These are phyloP conservation scores for Drosophila malerkotliana DNA, from an alignment of 1,140 invertebrate genomes.

Conservation along the genomic window DNA sequence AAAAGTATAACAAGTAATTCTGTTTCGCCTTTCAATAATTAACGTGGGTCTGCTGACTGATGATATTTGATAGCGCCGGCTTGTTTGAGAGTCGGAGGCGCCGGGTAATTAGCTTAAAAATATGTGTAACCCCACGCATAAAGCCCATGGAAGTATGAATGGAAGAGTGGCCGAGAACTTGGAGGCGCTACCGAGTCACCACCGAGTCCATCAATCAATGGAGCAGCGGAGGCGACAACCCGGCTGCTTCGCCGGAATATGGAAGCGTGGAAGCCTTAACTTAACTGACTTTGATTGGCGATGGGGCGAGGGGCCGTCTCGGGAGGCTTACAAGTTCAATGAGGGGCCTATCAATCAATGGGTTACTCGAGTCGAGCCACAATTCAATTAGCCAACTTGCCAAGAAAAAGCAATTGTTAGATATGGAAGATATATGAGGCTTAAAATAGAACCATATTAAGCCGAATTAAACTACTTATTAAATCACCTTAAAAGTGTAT, in stretches of 20 bases:
- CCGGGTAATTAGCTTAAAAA: conserved; percentile 57
- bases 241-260: conserved; percentile 1
- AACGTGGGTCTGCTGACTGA: conserved; percentile 8
- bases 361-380: conserved; percentile 19
- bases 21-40: conserved; percentile 21
- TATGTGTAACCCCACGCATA: conserved; percentile 17
- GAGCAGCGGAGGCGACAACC: conserved; percentile 1
- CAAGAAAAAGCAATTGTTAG: conserved; percentile 7
- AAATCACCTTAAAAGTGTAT: background rate
- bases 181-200: conserved; percentile 2
- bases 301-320: background rate
- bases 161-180: background rate
- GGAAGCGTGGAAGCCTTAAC: conserved; percentile 4
- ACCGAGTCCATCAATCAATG: conserved; percentile 3
- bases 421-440: background rate
- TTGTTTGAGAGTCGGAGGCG: conserved; percentile 41
- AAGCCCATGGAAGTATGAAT: conserved; percentile 5
- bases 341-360: conserved; percentile 39
- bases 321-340: conserved; percentile 27
- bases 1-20: conserved; percentile 12
- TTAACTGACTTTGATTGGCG: conserved; percentile 29
- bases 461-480: background rate
- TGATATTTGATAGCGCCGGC: conserved; percentile 14
- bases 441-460: background rate
- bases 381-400: conserved; percentile 37